Conservation (phyloP, 2,113 vertebrate genomes). For the Crotalus horridus region DNA sequence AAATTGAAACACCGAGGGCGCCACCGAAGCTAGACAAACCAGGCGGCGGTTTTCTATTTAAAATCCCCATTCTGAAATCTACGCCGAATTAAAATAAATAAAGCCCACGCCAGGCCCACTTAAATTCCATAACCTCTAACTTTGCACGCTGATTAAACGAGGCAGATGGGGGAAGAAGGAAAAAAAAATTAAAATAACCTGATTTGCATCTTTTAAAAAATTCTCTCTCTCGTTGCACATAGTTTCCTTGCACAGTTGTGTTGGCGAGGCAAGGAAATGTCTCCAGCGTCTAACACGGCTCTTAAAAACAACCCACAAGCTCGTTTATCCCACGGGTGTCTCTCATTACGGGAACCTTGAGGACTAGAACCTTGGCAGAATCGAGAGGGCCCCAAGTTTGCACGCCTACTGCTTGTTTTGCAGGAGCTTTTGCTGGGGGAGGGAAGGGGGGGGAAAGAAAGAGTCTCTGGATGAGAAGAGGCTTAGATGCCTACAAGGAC, state of each 20-base stretch:
- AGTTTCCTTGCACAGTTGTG: background rate
- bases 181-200: background rate
- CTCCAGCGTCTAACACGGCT: background rate
- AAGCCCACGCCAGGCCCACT: background rate
- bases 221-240: background rate
- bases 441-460: too few relatives aligned
- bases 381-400: background rate
- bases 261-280: background rate
- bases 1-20: too few relatives aligned
- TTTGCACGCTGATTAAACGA: background rate
- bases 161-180: background rate
- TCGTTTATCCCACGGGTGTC: background rate
- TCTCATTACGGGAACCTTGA: too few relatives aligned
- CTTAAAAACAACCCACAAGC: background rate
- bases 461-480: slow-evolving; percentile 68
- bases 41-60: background rate
- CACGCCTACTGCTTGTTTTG: slow-evolving; percentile 57
- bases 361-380: background rate
- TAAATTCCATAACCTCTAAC: background rate
- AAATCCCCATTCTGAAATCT: background rate
- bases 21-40: background rate
- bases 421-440: slow-evolving; percentile 44
- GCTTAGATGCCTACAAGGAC: slow-evolving; percentile 73
- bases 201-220: background rate
- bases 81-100: background rate